These are phyloP conservation scores for Mallotus villosus DNA, from an alignment of 2,797 vertebrate species.

Conservation along the genomic window DNA sequence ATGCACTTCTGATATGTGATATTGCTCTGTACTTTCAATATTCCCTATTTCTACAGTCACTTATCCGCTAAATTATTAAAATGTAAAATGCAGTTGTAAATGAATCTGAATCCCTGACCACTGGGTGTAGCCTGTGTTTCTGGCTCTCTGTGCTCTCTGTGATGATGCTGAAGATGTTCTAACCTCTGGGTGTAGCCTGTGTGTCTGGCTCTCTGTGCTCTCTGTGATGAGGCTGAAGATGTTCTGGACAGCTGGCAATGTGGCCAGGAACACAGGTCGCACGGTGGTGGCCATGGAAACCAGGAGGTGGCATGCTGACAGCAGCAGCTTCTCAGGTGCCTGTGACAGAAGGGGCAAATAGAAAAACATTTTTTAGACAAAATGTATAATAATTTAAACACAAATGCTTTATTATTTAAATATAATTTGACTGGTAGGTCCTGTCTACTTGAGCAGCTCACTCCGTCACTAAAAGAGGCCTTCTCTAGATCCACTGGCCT, in stretches of 20 bases:
- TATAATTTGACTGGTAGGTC: too few species aligned
- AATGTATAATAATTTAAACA: too few species aligned
- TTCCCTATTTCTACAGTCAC: too few species aligned
- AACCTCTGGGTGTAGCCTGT: conserved; percentile 89
- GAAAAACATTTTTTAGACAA: too few species aligned
- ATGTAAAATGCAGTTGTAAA: background rate
- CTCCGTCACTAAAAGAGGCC: too few species aligned
- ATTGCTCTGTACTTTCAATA: too few species aligned
- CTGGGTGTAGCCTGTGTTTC: conserved; percentile 84
- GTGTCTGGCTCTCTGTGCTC: conserved; percentile 83
- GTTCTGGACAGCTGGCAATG: conserved; percentile 90
- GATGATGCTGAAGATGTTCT: too few species aligned
- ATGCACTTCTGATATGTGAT: too few species aligned
- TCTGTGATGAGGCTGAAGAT: conserved; percentile 92
- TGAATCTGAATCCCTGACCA: conserved; percentile 71
- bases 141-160: too few species aligned
- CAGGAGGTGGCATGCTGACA: conserved; percentile 91
- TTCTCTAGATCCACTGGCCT: too few species aligned
- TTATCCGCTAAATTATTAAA: background rate
- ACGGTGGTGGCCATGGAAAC: conserved; percentile 94
- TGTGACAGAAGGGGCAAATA: conserved; percentile 48
- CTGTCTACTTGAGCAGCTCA: too few species aligned
- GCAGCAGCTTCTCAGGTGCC: conserved; percentile 95
- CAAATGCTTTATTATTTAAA: too few species aligned
- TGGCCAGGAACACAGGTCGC: conserved; percentile 91